Conservation (phyloP, 2,113 vertebrate species). For the Tiliqua scincoides region DNA sequence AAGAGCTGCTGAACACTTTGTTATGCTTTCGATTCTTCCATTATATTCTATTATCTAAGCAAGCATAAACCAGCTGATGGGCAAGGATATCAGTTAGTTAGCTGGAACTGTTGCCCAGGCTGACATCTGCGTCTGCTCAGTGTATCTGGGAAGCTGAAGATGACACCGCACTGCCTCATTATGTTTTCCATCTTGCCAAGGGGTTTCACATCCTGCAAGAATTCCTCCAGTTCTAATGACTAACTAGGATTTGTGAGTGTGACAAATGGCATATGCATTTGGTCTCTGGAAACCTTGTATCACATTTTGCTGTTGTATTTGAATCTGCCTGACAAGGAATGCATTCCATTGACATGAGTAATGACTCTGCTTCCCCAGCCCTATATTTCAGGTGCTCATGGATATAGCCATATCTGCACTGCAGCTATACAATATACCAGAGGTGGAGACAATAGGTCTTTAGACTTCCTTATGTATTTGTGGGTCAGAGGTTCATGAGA, state of each 20-base stretch:
- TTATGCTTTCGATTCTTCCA: slow-evolving; percentile 29
- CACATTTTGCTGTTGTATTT: slow-evolving; percentile 60
- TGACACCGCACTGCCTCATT: slow-evolving; percentile 16
- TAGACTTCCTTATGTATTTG: neutral
- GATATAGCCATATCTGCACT: slow-evolving; percentile 26
- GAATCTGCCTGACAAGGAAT: slow-evolving; percentile 41
- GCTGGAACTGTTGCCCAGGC: slow-evolving; percentile 22
- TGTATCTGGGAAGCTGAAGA: slow-evolving; percentile 26
- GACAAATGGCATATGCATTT: slow-evolving; percentile 17
- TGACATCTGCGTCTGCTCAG: slow-evolving; percentile 17
- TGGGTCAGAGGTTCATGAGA: neutral
- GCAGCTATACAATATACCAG: neutral
- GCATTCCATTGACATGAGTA: slow-evolving; percentile 48
- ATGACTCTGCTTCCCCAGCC: slow-evolving; percentile 47
- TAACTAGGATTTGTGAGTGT: slow-evolving; percentile 49
- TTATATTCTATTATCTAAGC: slow-evolving; percentile 44
- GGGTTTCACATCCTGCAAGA: slow-evolving; percentile 53
- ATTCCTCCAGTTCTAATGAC: slow-evolving; percentile 39
- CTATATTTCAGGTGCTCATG: slow-evolving; percentile 35
- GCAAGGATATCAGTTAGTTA: slow-evolving; percentile 34
- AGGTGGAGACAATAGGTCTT: neutral
- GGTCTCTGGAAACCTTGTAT: slow-evolving; percentile 31
- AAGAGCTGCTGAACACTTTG: slow-evolving; percentile 8
- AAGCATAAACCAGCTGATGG: slow-evolving; percentile 42
- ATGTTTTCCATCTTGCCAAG: slow-evolving; percentile 48